These are phyloP conservation scores for Dolichallabes microphthalmus DNA, from an alignment of 2,113 vertebrate species.

Conservation along the genomic window DNA sequence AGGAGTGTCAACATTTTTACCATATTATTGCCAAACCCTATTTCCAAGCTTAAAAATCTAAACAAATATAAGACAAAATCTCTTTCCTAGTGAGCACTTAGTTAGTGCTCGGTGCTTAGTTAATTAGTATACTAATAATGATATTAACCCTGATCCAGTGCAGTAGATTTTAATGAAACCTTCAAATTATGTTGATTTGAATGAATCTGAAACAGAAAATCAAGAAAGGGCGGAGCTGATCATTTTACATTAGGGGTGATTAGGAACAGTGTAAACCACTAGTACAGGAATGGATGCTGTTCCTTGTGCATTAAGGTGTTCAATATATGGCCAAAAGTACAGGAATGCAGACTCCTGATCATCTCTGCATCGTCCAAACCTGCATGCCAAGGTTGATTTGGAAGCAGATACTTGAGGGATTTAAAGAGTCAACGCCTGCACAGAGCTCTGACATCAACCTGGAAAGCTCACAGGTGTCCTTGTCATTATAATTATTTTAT, in stretches of 20 bases:
- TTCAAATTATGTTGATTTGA: neutral
- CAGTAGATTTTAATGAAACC: neutral
- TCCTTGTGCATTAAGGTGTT: neutral
- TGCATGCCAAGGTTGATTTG: neutral
- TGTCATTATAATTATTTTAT: too few relatives aligned
- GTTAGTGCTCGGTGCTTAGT: too few relatives aligned
- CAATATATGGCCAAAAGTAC: neutral
- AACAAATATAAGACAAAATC: neutral
- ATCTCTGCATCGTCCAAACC: neutral
- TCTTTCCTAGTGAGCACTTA: neutral
- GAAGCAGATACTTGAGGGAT: neutral
- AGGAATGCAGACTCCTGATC: too few relatives aligned
- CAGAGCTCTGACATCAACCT: neutral
- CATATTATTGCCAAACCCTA: too few relatives aligned
- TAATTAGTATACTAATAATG: neutral
- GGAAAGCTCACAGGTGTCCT: neutral
- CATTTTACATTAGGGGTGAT: neutral
- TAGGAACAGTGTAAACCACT: neutral
- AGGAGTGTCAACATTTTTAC: too few relatives aligned
- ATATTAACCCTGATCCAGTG: neutral
- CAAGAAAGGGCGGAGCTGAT: neutral
- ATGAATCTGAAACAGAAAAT: neutral
- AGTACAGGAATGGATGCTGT: neutral
- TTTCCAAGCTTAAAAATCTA: too few relatives aligned
- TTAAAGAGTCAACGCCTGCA: neutral